Evolutionary conservation across 1,140 invertebrate genomes (phyloP).

Genomic region (Euwallacea similis): DNA sequence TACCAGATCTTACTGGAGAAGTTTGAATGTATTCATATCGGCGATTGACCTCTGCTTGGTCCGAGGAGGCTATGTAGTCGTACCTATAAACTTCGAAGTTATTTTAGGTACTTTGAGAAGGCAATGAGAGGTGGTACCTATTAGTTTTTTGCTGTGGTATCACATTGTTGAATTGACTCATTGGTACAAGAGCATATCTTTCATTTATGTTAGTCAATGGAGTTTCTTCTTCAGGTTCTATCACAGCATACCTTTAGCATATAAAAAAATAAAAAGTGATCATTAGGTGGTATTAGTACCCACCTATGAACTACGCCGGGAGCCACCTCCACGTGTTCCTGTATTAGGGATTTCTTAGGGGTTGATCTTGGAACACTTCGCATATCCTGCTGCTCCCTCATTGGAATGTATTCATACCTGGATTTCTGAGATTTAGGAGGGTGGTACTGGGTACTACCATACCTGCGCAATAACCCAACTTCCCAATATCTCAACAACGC

Average conservation of each 20-base stretch:
- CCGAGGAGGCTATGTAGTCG: no score
- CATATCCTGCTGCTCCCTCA: slow-evolving; percentile 45
- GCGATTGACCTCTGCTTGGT: slow-evolving; percentile 2
- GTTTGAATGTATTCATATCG: slow-evolving; percentile 43
- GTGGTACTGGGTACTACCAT: slow-evolving; percentile 35
- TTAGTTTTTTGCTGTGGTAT: slow-evolving; percentile 24
- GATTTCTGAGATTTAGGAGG: slow-evolving; percentile 36
- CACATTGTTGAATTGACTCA: slow-evolving; percentile 49
- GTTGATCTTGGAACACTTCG: no score
- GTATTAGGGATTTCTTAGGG: neutral
- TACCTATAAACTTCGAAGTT: no score
- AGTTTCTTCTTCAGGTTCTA: slow-evolving; percentile 51
- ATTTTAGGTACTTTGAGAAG: no score
- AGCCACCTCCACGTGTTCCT: slow-evolving; percentile 44
- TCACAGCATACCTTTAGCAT: slow-evolving; percentile 62
- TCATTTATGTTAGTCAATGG: slow-evolving; percentile 43
- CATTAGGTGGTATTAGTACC: slow-evolving; percentile 13
- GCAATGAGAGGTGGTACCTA: slow-evolving; percentile 16
- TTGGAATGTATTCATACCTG: slow-evolving; percentile 59
- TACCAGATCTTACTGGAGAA: slow-evolving; percentile 26
- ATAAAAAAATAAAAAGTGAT: slow-evolving; percentile 45
- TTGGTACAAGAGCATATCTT: slow-evolving; percentile 56
- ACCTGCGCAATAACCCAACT: slow-evolving; percentile 16
- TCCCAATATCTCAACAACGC: neutral
- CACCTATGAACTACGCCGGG: slow-evolving; percentile 53